Base-by-base conservation (phyloP, 2,888 invertebrate genomes). In the Xanthorhoe spadicearia region DNA sequence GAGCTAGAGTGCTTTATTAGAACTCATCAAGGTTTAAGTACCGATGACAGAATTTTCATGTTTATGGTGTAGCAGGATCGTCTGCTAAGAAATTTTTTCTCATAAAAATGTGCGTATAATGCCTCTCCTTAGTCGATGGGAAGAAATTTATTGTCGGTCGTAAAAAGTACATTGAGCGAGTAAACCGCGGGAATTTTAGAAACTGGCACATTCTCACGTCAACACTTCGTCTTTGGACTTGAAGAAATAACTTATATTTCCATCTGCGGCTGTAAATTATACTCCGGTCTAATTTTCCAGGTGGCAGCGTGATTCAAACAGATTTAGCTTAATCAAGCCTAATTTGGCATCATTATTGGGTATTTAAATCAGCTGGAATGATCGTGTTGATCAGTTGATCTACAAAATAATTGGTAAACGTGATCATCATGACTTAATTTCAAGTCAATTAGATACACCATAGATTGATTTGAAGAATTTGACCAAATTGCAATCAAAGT, bases 141-240 rank as follows among this genome's bases (percentile, higher is more conserved):
- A 79, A 77, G 82, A 86, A 87, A 88, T 86, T 88, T 88, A 88
- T 87, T 83, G 84, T 80, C 72, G 78, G 76, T 83, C 86, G 84
- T 88, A 88, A 88, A 88, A 87, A 83, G 82, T 82, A 86, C 82
- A 83, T 84, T 78, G 82, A 77, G 77, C 74, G 79, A 79, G 78
- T 78, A 85, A 84, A 83, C 83, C 83, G 76, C 79, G 79, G 64
- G 78, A 81, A 80, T 77, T 83, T 85, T 58, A 73, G 77, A 76
- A 77, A 79, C 76, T 73, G 76, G 70, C 78, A 75, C 73, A 77
- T 85, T 83, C 78, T 72, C 85, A 83, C 82, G 82, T 84, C 82
- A 77, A 82, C 85, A 77, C 80, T 78, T 65, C 72, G 76, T 79
- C 77, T 57, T 66, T 53, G 38, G 28, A 66, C 66, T 79, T 73